Evolutionary conservation across 2,888 invertebrate species (phyloP).

Genomic region (Ashinkailepas kermadecensis): DNA sequence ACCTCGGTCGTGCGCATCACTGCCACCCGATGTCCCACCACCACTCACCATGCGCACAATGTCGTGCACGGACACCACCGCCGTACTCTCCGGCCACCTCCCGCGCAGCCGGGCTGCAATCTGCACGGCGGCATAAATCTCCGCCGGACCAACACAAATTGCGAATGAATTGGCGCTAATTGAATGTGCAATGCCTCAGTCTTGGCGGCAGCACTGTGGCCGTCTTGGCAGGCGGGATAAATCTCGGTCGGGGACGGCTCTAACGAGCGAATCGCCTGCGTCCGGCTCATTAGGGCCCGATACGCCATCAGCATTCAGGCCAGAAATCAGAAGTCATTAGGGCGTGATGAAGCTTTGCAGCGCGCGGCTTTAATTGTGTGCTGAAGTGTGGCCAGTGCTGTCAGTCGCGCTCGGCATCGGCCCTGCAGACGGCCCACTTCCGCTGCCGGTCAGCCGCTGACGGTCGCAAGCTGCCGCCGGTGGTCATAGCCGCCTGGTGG

Average conservation of each 20-base stretch:
- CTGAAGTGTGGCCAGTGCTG: not conserved
- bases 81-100: no score
- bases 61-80: no score
- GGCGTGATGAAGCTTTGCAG: not conserved
- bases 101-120: not conserved
- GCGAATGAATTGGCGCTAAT: slow-evolving; percentile 19
- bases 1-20: no score
- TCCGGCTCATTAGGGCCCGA: not conserved
- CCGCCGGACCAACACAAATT: slow-evolving; percentile 11
- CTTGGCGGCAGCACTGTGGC: not conserved
- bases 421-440: not conserved
- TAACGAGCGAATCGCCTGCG: slow-evolving; percentile 12
- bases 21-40: no score
- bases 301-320: not conserved
- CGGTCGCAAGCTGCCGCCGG: no score
- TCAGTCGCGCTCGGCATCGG: not conserved
- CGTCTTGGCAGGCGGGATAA: not conserved
- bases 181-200: slow-evolving; percentile 17
- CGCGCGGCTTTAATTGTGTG: not conserved
- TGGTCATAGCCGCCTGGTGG: no score
- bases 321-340: not conserved
- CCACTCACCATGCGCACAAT: no score
- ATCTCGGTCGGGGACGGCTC: not conserved
- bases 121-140: slow-evolving; percentile 9
- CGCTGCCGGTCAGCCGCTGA: not conserved